phyloP scores from a whole-genome alignment of 2,113 vertebrate genomes.

The Poicephalus meyeri region DNA sequence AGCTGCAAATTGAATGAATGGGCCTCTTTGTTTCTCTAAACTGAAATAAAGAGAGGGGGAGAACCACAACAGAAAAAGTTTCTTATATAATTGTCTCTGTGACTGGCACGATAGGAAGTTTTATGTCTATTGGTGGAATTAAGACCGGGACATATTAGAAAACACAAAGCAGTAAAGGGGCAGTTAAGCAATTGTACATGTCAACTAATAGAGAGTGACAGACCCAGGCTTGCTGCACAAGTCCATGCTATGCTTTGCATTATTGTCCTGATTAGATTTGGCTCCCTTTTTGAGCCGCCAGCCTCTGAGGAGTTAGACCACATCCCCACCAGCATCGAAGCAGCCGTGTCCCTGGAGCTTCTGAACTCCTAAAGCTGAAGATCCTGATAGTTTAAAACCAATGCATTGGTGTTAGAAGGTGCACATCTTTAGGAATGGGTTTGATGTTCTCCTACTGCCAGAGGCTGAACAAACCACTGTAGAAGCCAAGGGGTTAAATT shows the following conservation, averaged over 20 bases:
- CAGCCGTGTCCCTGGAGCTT: neutral
- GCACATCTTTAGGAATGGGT: accelerated
- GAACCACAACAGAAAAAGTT: neutral
- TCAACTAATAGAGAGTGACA: neutral
- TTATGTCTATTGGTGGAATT: slow-evolving; percentile 8
- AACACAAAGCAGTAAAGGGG: slow-evolving; percentile 10
- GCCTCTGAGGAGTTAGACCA: neutral
- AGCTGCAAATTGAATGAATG: slow-evolving; percentile 43
- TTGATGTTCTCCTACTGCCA: neutral
- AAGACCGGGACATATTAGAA: neutral
- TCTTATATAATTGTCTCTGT: slow-evolving; percentile 7
- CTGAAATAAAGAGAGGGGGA: neutral
- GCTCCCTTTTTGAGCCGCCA: neutral
- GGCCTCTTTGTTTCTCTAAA: slow-evolving; percentile 25
- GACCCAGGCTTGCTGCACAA: neutral
- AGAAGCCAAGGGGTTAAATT: neutral
- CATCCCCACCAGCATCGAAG: neutral
- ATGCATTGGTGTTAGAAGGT: neutral
- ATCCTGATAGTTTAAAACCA: accelerated
- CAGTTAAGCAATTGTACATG: neutral
- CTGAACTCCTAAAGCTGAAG: neutral
- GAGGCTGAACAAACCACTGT: neutral
- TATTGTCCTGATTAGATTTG: neutral
- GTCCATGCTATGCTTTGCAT: neutral
- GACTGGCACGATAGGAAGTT: neutral